Evolutionary conservation across 2,797 vertebrate genomes (phyloP).

Genomic region (Chelon auratus): DNA sequence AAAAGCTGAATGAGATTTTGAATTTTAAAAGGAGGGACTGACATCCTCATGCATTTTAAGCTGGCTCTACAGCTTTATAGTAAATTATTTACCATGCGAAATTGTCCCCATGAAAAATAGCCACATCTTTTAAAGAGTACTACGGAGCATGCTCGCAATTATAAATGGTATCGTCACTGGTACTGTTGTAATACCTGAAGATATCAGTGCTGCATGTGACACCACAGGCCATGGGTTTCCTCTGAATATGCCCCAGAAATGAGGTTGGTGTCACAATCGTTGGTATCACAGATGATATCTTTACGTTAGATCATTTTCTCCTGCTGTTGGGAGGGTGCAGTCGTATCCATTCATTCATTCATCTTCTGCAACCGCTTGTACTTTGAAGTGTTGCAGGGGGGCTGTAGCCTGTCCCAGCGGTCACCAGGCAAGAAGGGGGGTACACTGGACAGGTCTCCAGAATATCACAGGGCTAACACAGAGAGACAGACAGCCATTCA

Average conservation of each 20-base stretch:
- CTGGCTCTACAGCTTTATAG: conserved; percentile 12
- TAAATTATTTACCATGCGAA: conserved; percentile 48
- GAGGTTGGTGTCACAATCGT: conserved; percentile 56
- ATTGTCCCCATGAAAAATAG: conserved; percentile 42
- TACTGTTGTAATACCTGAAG: conserved; percentile 54
- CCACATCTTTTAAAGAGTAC: conserved; percentile 23
- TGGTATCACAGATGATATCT: conserved; percentile 65
- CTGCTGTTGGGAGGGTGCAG: conserved; percentile 20
- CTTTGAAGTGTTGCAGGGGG: too few relatives aligned
- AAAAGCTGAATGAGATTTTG: conserved; percentile 45
- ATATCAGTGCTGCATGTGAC: conserved; percentile 50
- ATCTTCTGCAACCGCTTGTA: too few relatives aligned
- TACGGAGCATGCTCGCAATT: conserved; percentile 35
- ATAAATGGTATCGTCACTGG: conserved; percentile 59
- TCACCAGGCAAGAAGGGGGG: too few relatives aligned
- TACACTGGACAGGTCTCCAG: too few relatives aligned
- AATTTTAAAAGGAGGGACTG: conserved; percentile 18
- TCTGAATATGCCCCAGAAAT: conserved; percentile 42
- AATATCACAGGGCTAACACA: too few relatives aligned
- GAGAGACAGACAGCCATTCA: too few relatives aligned
- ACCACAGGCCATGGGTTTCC: conserved; percentile 22
- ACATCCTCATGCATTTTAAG: conserved; percentile 34
- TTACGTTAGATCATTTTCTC: conserved; percentile 56
- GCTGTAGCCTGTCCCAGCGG: too few relatives aligned
- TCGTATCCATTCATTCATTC: not conserved